Base-by-base conservation (phyloP, 2,888 invertebrate genomes). In the Chelonus formosanus region DNA sequence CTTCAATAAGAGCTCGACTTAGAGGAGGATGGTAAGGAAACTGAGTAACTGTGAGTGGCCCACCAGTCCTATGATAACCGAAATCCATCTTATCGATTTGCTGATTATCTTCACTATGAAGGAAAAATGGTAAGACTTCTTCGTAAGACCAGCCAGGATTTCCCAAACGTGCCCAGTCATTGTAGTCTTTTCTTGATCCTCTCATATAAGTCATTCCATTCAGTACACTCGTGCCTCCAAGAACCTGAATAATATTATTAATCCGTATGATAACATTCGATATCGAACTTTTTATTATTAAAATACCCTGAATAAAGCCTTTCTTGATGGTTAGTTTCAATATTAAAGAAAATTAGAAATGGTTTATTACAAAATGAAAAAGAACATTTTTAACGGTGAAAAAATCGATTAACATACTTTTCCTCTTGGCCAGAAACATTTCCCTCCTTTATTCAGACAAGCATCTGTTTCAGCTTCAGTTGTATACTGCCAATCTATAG, bases 131-230 rank as follows among this genome's bases (percentile, higher is more conserved):
- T 68, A 97, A 86, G 3, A 96, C 93, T 50, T 96, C 94, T 55
- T 93, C 90, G 85, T 92, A 97, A 36, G 91, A 89, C 97, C 97
- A 97, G 58, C 95, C 96, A 7, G 90, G 88, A 83, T 94, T 95
- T 5, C 97, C 97, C 67, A 91, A 87, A 0, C 88, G 89, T 0
- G 92, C 93, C 97, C 96, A 97, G 68, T 89, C 88, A 80, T 97
- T 94, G 84, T 91, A 97, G 85, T 97, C 97, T 68, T 89, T 90
- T 34, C 91, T 89, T 65, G 95, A 91, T 0, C 97, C 97, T 35
- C 97, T 88, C 72, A 97, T 93, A 84, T 97, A 97, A 90, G 94
- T 96, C 97, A 97, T 97, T 32, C 97, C 97, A 84, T 97, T 97
- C 86, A 97, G 89, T 0, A 95, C 94, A 10, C 96, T 96, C 0